These are phyloP conservation scores for Tragelaphus strepsiceros DNA, from an alignment of 2,113 vertebrate species.

Conservation along the genomic window DNA sequence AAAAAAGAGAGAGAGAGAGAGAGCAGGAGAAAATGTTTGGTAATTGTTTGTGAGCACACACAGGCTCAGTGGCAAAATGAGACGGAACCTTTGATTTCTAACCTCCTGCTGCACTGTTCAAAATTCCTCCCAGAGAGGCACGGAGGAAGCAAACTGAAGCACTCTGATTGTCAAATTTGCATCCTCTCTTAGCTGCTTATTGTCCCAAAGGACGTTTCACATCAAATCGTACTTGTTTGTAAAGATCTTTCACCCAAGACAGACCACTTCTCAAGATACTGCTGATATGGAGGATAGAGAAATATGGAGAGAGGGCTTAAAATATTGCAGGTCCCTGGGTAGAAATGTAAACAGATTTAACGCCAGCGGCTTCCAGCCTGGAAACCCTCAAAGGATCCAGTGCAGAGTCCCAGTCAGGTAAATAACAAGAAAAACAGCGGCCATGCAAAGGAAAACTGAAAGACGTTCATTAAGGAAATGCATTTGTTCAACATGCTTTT, in stretches of 20 bases:
- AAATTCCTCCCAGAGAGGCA: slow-evolving; percentile 18
- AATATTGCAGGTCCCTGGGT: neutral
- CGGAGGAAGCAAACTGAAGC: neutral
- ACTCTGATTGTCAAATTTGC: neutral
- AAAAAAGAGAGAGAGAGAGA: neutral
- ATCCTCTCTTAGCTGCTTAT: neutral
- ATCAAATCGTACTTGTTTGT: neutral
- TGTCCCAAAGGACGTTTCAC: neutral
- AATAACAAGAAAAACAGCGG: neutral
- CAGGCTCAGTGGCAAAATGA: neutral
- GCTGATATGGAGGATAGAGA: neutral
- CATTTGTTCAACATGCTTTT: neutral
- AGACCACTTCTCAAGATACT: neutral
- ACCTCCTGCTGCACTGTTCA: slow-evolving; percentile 39
- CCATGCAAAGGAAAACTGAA: neutral
- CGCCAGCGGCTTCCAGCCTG: neutral
- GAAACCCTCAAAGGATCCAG: neutral
- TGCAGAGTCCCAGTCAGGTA: neutral
- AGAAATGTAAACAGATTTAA: neutral
- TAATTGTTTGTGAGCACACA: neutral
- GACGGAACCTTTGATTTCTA: neutral
- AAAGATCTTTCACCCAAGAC: slow-evolving; percentile 29
- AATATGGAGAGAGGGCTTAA: neutral
- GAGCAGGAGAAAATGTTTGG: slow-evolving; percentile 4
- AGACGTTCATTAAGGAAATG: neutral